These are phyloP conservation scores for Cryptophagus acutangulus DNA, from an alignment of 2,888 invertebrate genomes.

Conservation along the genomic window DNA sequence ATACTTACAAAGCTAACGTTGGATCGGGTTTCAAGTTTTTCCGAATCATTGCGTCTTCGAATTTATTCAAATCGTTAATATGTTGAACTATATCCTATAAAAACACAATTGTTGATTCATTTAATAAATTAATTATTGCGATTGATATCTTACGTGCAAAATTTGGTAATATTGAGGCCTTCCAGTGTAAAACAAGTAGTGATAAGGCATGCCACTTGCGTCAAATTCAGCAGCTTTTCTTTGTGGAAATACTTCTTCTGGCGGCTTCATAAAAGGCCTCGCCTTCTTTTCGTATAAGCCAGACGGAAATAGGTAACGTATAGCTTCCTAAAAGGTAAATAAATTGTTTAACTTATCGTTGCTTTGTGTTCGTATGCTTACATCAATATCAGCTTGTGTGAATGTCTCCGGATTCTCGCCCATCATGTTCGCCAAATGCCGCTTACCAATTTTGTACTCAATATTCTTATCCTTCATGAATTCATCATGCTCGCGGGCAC, in stretches of 20 bases:
- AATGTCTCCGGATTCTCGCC: slow-evolving; percentile 87
- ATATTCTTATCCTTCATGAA: slow-evolving; percentile 74
- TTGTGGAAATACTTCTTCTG: slow-evolving; percentile 78
- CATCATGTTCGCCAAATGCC: slow-evolving; percentile 99
- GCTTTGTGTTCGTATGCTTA: slow-evolving; percentile 52
- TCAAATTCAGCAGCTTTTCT: slow-evolving; percentile 88
- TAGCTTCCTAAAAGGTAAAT: slow-evolving; percentile 65
- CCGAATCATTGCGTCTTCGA: slow-evolving; percentile 65
- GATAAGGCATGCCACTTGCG: slow-evolving; percentile 82
- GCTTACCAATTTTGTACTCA: slow-evolving; percentile 86
- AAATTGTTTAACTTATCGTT: slow-evolving; percentile 3
- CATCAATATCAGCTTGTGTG: slow-evolving; percentile 81
- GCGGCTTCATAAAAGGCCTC: slow-evolving; percentile 85
- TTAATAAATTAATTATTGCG: too few species aligned
- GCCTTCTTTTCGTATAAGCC: slow-evolving; percentile 82
- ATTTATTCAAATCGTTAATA: slow-evolving; percentile 60
- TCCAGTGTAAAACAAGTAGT: slow-evolving; percentile 88
- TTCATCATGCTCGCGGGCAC: slow-evolving; percentile 73
- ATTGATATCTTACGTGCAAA: slow-evolving; percentile 75
- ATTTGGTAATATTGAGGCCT: slow-evolving; percentile 79
- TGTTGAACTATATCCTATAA: slow-evolving; percentile 64
- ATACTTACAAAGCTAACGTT: slow-evolving; percentile 55
- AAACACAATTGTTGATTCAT: slow-evolving; percentile 17
- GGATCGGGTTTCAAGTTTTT: slow-evolving; percentile 59
- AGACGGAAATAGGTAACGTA: slow-evolving; percentile 93